A percentile compares a stretch with the other conserved stretches of the same genome.
phyloP scores from a whole-genome alignment of 1,140 invertebrate species.

The Planococcus citri region DNA sequence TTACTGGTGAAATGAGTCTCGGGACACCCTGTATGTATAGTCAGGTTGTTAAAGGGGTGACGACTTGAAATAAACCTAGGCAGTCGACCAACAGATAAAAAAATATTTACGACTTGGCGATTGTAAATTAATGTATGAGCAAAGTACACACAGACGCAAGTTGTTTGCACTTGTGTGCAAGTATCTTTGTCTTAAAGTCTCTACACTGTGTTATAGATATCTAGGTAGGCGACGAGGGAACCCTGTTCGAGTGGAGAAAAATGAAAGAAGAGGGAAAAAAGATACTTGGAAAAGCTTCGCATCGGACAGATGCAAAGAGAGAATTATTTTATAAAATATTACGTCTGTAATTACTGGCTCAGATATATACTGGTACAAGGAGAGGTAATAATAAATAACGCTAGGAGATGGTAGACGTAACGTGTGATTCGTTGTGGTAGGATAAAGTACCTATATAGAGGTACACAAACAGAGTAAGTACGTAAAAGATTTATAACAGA shows the following conservation, averaged over 20 bases:
- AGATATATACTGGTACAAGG: neutral
- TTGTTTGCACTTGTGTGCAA: too few relatives aligned
- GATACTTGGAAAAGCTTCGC: neutral
- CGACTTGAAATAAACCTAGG: neutral
- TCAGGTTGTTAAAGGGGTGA: neutral
- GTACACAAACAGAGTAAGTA: too few relatives aligned
- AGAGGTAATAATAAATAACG: slow-evolving; percentile 17
- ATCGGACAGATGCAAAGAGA: neutral
- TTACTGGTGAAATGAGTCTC: too few relatives aligned
- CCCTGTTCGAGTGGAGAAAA: neutral
- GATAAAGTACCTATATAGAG: too few relatives aligned
- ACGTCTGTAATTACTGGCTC: slow-evolving; percentile 14
- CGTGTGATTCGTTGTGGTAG: slow-evolving; percentile 15
- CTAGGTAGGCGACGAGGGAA: too few relatives aligned
- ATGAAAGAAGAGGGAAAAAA: neutral
- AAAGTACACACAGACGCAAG: too few relatives aligned
- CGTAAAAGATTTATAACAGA: slow-evolving; percentile 20
- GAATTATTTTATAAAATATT: slow-evolving; percentile 19
- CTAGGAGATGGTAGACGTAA: slow-evolving; percentile 15
- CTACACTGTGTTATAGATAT: too few relatives aligned
- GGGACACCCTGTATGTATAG: too few relatives aligned
- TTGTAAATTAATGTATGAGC: slow-evolving; percentile 6
- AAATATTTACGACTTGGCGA: slow-evolving; percentile 13
- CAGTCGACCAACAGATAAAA: neutral
- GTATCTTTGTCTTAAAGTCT: too few relatives aligned